A percentile compares a stretch with the other conserved stretches of the same genome.
These are phyloP conservation scores for Lepidurus packardi DNA, from an alignment of 1,140 invertebrate species.

Conservation along the genomic window DNA sequence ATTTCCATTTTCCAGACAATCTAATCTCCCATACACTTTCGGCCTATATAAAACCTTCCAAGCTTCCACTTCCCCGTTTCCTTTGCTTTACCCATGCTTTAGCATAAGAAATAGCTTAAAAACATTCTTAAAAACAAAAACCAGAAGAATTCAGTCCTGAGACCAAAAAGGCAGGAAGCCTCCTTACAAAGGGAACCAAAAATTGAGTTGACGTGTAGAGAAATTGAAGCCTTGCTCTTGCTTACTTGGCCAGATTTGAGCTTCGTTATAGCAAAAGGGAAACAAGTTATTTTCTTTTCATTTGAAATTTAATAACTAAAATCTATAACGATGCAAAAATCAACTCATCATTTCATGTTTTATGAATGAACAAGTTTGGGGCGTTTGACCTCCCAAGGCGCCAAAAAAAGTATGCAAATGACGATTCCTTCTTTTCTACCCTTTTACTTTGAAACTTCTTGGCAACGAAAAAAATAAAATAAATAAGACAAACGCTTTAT, in stretches of 20 bases:
- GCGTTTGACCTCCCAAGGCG: slow-evolving; percentile 9
- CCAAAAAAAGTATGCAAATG: neutral
- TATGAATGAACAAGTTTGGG: neutral
- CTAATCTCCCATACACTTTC: neutral
- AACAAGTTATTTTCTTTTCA: too few relatives aligned
- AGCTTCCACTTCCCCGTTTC: neutral
- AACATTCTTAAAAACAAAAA: neutral
- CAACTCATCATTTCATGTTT: slow-evolving; percentile 12
- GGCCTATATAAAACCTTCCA: neutral
- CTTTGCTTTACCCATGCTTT: neutral
- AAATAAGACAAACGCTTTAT: neutral
- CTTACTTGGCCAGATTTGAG: too few relatives aligned
- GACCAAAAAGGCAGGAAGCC: neutral
- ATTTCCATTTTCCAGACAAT: neutral
- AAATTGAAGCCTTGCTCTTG: too few relatives aligned
- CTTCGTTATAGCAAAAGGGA: too few relatives aligned
- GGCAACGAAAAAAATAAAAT: neutral
- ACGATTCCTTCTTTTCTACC: neutral
- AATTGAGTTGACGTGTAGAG: too few relatives aligned
- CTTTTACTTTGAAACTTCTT: neutral
- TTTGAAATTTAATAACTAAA: neutral
- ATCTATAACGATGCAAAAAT: neutral
- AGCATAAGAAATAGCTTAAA: neutral
- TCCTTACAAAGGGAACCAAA: neutral
- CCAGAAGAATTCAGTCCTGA: neutral